Evolutionary conservation across 2,888 invertebrate genomes (phyloP), one percentile per base, ranked within the genome.

Genomic region (Ceraclea dissimilis): DNA sequence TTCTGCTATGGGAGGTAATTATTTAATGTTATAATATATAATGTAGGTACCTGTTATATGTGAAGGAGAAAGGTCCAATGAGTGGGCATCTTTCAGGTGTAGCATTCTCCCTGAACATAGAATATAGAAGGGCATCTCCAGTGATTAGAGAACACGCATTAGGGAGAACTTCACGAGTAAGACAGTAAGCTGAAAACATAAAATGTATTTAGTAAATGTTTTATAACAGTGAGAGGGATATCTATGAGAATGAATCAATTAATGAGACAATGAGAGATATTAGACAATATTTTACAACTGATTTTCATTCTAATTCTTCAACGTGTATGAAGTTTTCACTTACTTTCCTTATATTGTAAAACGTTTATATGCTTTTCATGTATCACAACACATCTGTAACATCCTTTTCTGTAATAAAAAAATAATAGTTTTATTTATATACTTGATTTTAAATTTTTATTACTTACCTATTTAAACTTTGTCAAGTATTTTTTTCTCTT

Each of bases 291-390:
- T 19, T 20, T 18, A n/a, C n/a, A n/a, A n/a, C n/a, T n/a, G n/a
- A n/a, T n/a, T n/a, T n/a, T n/a, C n/a, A n/a, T n/a, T n/a, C n/a
- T n/a, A n/a, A n/a, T n/a, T n/a, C n/a, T n/a, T n/a, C n/a, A n/a
- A n/a, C n/a, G n/a, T n/a, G n/a, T n/a, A n/a, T n/a, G n/a, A 22
- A 22, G 2, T 39, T 16, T 19, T 1, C 69, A 90, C 94, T 93
- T 79, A 95, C 95, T 94, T 82, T 94, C 93, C 86, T 95, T 95
- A 80, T 93, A 95, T 75, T 95, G 94, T 63, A 95, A 82, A 65
- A 95, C 92, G 79, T 95, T 95, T 69, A 86, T 83, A 77, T 95
- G 94, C 74, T 93, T 93, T 74, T 93, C 92, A 72, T 93, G 93
- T 79, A 95, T 93, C 70, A 94, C 93, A 69, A 95, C 89, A 75